These are phyloP conservation scores for Palaemon carinicauda DNA, from an alignment of 1,140 invertebrate species.

Conservation along the genomic window DNA sequence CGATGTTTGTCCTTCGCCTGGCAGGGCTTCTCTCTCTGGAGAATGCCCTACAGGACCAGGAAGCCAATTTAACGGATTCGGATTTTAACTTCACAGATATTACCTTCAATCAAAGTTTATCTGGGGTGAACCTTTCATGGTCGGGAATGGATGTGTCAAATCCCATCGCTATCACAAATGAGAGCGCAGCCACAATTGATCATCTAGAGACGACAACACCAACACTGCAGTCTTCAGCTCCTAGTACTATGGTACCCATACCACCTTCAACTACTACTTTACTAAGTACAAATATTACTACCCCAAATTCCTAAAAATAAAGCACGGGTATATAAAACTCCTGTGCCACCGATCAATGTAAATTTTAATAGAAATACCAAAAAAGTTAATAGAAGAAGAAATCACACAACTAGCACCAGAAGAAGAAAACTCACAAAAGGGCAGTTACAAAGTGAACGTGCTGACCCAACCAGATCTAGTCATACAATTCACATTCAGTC, in stretches of 20 bases:
- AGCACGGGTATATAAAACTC: background rate
- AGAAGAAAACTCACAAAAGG: too few species aligned
- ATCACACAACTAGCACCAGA: too few species aligned
- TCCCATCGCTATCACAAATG: too few species aligned
- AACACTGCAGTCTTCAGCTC: too few species aligned
- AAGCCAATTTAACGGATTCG: conserved; percentile 11
- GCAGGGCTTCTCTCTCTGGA: conserved; percentile 34
- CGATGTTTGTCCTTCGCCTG: conserved; percentile 38
- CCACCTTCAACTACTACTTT: background rate
- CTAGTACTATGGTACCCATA: background rate
- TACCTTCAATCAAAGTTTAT: background rate
- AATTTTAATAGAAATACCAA: background rate
- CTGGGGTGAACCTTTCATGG: background rate
- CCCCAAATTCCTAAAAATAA: background rate
- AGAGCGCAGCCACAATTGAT: too few species aligned
- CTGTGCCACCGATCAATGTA: background rate
- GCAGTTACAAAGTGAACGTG: too few species aligned
- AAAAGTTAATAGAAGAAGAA: background rate
- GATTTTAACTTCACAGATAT: background rate
- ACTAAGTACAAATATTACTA: background rate
- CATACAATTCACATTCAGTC: too few species aligned
- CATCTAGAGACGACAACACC: too few species aligned
- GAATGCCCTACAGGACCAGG: conserved; percentile 18
- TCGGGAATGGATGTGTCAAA: background rate
- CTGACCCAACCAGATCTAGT: too few species aligned